These are phyloP conservation scores for Vicugna pacos DNA, from an alignment of 2,113 vertebrate species.

Conservation along the genomic window DNA sequence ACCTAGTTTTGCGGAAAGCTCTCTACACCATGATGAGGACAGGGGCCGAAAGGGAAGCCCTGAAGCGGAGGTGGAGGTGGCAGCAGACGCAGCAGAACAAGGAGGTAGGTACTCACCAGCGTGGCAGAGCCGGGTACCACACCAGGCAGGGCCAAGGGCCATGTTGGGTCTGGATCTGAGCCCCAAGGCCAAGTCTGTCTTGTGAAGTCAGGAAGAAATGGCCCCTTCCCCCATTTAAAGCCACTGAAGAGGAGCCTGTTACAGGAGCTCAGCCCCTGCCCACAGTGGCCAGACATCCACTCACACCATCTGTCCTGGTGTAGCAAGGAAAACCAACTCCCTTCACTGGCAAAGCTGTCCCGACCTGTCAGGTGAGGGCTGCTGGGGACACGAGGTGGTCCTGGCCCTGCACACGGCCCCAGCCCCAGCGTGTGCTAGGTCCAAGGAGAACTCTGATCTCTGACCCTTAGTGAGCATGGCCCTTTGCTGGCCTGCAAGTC, in stretches of 20 bases:
- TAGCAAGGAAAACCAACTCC: background rate
- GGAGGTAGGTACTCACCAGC: slow-evolving; percentile 89
- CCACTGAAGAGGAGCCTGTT: background rate
- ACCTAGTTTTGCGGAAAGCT: slow-evolving; percentile 97
- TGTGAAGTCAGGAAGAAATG: background rate
- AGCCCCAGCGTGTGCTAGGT: background rate
- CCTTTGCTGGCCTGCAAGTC: background rate
- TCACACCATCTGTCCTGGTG: background rate
- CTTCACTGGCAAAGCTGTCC: background rate
- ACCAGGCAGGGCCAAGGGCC: fast-evolving
- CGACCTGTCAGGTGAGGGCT: too few species aligned
- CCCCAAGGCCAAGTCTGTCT: background rate
- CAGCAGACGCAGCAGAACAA: slow-evolving; percentile 99
- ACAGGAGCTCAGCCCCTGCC: background rate
- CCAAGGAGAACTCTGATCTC: background rate
- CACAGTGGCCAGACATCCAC: fast-evolving
- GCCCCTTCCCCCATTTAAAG: background rate
- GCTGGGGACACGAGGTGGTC: background rate
- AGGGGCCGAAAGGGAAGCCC: slow-evolving; percentile 95
- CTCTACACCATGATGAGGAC: slow-evolving; percentile 99
- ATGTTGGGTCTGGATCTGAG: background rate
- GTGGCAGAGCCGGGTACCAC: background rate
- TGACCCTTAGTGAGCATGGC: background rate
- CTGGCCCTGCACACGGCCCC: background rate
- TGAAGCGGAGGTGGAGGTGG: slow-evolving; percentile 99